Evolutionary conservation across 1,140 invertebrate species (phyloP).

Genomic region (Lamellibrachia luymesi): DNA sequence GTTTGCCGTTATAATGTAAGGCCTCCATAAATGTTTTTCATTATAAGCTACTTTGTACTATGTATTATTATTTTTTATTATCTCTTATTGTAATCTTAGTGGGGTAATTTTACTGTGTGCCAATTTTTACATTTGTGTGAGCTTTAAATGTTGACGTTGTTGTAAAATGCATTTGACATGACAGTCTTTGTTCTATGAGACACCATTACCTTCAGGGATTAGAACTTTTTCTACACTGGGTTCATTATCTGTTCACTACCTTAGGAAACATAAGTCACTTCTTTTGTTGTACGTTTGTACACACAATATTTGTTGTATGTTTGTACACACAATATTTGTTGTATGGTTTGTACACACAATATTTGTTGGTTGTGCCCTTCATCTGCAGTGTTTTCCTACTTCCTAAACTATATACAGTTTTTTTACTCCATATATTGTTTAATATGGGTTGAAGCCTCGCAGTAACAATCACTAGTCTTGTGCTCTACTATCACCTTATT

Average conservation of each 20-base stretch:
- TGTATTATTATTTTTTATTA: not conserved
- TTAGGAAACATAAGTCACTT: not conserved
- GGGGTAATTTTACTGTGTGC: not conserved
- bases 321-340: not conserved
- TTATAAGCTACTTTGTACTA: not conserved
- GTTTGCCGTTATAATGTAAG: too few relatives aligned
- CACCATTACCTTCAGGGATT: not conserved
- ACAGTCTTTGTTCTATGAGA: not conserved
- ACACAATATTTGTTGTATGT: not conserved
- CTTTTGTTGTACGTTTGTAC: not conserved
- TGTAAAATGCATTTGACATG: slow-evolving; percentile 1
- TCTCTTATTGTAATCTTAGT: not conserved
- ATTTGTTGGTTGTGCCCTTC: too few relatives aligned
- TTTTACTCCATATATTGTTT: not conserved
- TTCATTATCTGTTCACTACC: not conserved
- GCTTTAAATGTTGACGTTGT: not conserved
- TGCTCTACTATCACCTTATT: not conserved
- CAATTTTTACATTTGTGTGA: not conserved
- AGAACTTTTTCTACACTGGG: not conserved
- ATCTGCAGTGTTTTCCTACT: too few relatives aligned
- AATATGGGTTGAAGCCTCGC: not conserved
- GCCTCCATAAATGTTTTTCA: not conserved
- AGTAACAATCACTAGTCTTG: not conserved
- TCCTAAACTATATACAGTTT: not conserved
- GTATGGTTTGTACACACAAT: too few relatives aligned